phyloP scores from a whole-genome alignment of 2,113 vertebrate species.

The Polypterus senegalus region DNA sequence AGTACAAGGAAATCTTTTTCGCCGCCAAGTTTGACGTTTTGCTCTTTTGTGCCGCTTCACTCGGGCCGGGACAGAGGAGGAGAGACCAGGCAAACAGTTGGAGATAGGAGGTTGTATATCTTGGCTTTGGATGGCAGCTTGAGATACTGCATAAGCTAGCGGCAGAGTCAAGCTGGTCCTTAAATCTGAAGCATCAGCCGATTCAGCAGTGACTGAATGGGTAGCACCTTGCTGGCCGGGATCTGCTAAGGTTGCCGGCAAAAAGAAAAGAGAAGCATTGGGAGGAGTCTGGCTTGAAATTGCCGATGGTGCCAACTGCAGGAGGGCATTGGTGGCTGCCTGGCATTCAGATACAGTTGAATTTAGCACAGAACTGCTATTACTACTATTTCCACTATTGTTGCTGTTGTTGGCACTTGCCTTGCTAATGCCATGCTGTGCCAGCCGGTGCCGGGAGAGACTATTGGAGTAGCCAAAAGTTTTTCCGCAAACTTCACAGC shows the following conservation, averaged over 20 bases:
- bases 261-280: not conserved
- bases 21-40: constrained; percentile 47
- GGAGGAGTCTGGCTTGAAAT: constrained; percentile 29
- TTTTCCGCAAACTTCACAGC: constrained; percentile 81
- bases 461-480: constrained; percentile 85
- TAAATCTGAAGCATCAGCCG: too few relatives aligned
- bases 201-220: too few relatives aligned
- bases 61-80: constrained; percentile 48
- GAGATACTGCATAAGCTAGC: constrained; percentile 55
- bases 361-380: constrained; percentile 36
- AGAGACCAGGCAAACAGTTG: constrained; percentile 38
- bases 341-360: constrained; percentile 53
- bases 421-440: constrained; percentile 61
- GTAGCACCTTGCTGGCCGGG: constrained; percentile 24
- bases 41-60: constrained; percentile 16
- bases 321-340: constrained; percentile 56
- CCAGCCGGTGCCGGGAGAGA: constrained; percentile 75
- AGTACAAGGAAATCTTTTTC: constrained; percentile 54
- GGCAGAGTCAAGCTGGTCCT: constrained; percentile 5
- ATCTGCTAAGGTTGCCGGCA: not conserved
- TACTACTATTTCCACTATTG: constrained; percentile 38
- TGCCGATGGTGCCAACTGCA: constrained; percentile 55
- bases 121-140: constrained; percentile 41
- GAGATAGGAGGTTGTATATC: constrained; percentile 42
- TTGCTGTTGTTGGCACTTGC: constrained; percentile 29